These are phyloP conservation scores for Picus viridis DNA, from an alignment of 2,797 vertebrate genomes.

Conservation along the genomic window DNA sequence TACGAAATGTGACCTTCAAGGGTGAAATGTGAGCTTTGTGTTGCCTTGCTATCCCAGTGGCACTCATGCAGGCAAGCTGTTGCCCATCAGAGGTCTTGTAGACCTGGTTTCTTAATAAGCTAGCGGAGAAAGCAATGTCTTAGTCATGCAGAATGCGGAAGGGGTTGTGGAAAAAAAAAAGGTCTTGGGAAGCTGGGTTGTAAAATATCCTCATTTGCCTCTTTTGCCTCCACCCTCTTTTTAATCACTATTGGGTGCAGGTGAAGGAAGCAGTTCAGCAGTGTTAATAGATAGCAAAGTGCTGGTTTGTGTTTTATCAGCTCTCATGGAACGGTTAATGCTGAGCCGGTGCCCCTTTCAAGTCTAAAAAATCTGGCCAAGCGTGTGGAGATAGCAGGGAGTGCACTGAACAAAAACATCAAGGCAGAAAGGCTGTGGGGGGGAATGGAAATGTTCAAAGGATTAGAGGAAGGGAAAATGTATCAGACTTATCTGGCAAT, in stretches of 20 bases:
- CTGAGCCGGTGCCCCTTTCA: constrained; percentile 51
- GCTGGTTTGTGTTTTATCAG: constrained; percentile 19
- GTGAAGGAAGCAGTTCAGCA: constrained; percentile 55
- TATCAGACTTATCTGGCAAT: constrained; percentile 44
- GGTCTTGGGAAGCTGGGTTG: not conserved
- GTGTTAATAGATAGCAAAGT: constrained; percentile 25
- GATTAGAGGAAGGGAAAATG: constrained; percentile 47
- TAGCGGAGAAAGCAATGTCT: not conserved
- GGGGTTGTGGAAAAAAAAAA: not conserved
- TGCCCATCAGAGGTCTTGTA: not conserved
- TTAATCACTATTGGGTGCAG: not conserved
- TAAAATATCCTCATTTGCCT: not conserved
- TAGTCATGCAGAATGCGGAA: accelerated
- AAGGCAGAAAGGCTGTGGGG: constrained; percentile 16
- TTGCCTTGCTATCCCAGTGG: not conserved
- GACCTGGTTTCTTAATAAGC: not conserved
- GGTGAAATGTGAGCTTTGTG: not conserved
- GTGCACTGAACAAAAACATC: constrained; percentile 49
- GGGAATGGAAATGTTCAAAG: constrained; percentile 35
- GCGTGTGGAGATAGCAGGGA: constrained; percentile 60
- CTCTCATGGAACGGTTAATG: constrained; percentile 24
- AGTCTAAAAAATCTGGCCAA: constrained; percentile 56
- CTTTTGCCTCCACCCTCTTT: not conserved
- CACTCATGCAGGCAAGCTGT: not conserved
- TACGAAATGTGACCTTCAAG: not conserved